Base-by-base conservation (phyloP, 1,140 invertebrate genomes). In the Cheumatopsyche charites region DNA sequence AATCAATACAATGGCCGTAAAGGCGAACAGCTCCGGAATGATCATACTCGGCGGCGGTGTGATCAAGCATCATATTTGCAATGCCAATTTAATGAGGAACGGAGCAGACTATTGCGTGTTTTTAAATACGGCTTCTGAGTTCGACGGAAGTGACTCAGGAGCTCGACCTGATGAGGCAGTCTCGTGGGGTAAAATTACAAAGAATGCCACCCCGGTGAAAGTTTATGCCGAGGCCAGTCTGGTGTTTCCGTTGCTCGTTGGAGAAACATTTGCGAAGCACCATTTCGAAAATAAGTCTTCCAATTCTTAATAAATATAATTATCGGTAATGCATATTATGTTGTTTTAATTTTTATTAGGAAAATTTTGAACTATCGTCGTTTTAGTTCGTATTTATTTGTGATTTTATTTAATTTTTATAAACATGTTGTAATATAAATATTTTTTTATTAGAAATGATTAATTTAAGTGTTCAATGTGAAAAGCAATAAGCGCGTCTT, bases 61-160 rank as follows among this genome's bases (percentile, higher is more conserved):
- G 0, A 88, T 98, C n/a, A 99, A 99, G 83, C 98, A 99, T 86
- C 98, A 99, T 79, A 98, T 99, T 71, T 98, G 95, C 81, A 98
- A 98, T 86, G 95, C 96, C 5, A 98, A 98, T 87, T 84, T 98
- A 67, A 98, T 98, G 96, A 89, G 98, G 77, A 99, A 99, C 85
- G 98, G 98, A n/a, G 95, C 97, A 13, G 96, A 99, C 82, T 99
- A 88, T 85, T 87, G 95, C 0, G 96, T 99, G 6, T 99, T 93
- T 84, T 85, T 99, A 1, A 99, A 99, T 81, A 99, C 98, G n/a
- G 92, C 92, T 1, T 91, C 91, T 26, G 98, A 99, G 85, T 99
- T 93, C 87, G 98, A 99, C 87, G 98, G 98, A 0, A 98, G 96
- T 82, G 98, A 99, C 82, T 94, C 96, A 74, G 98, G 98, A 9